Base-by-base conservation (phyloP, 2,888 invertebrate species). In the Polydrusus tereticollis region DNA sequence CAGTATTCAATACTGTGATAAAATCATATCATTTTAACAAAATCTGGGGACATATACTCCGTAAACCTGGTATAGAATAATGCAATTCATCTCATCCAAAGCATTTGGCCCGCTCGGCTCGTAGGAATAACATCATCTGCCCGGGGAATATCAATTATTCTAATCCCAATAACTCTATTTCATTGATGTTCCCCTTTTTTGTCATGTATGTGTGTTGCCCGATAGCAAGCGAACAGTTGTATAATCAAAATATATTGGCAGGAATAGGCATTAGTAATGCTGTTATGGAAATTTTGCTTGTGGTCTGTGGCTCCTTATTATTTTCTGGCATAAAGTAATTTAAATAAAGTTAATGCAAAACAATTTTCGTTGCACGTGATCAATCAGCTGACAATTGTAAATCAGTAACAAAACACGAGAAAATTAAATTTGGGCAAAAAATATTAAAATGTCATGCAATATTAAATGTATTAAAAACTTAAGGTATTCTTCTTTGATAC, bases 151-250 rank as follows among this genome's bases (percentile, higher is more conserved):
- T 70, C 69, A 70, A 70, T 70, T 70, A 70, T 70, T 70, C 69
- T 64, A 70, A 70, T 70, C 69, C 69, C 69, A 58, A 70, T 70
- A 70, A 70, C 69, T 70, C 64, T 50, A 64, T 63, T 70, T 70
- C 60, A 41, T 52, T 36, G 60, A 68, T 60, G 52, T 52, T 64
- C 63, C 68, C 68, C 68, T 50, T 68, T 68, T 68, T 68, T 47
- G 36, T 45, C 10, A 12, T 12, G 10, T 68, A 36, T 58, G 33
- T 57, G 58, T 47, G 47, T 33, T 38, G 57, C 43, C 58, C 23
- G 66, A 66, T 66, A 66, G 58, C 38, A 43, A n/a, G 14, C 45
- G 65, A 66, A 66, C 66, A 66, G 57, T 57, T 65, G 65, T 29
- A 65, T 64, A 52, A 64, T 65, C 65, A 45, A 66, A 66, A 66